Evolutionary conservation across 53 echinoderm and acorn worm genomes (phyloP), one percentile per base, ranked within the genome.

Genomic region (Holothuria scabra): DNA sequence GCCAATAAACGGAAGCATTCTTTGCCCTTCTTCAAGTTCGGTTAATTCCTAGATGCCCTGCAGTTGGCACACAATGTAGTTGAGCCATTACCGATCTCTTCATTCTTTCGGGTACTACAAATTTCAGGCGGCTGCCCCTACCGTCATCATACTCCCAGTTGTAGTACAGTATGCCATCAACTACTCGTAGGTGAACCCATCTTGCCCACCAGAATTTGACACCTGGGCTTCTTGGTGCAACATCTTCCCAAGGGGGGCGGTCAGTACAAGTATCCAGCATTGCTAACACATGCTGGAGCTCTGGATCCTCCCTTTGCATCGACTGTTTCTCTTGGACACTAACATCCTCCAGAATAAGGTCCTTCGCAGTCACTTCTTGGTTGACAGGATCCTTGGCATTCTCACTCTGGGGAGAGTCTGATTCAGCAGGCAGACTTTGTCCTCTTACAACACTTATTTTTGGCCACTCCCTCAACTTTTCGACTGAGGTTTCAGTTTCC

Each of bases 1-100:
- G 35, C 91, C 89, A 94, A 64, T 83, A 91, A 28, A 83, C 85
- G 8, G 81, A 18, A 11, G 86, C 84, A 24, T 70, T 83, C 34
- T 67, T 79, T 28, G 31, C 26, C 67, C 67, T 24, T 18, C 5
- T 24, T 38, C 88, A 76, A 20, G 94, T 94, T 49, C 86, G 83
- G 8, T 46, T 80, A 23, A 85, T 55, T 48, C 91, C 91, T 31
- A 93, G 66, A 67, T 94, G 94, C 0, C 87, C 94, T 28, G 82
- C 87, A 10, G 87, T 83, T 1, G 66, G 23, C 28, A 83, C 86
- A 2, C 83, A 69, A 52, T 94, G 91, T 8, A 91, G 48, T n/a
- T 91, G 89, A 18, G 24, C 31, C 56, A 91, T 56, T 1, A 91
- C 84, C 28, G 28, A 56, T 0, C 46, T 48, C 55, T 79, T 57